These are phyloP conservation scores for Embidobia sp. DNA, from an alignment of 2,888 invertebrate species.

Conservation along the genomic window DNA sequence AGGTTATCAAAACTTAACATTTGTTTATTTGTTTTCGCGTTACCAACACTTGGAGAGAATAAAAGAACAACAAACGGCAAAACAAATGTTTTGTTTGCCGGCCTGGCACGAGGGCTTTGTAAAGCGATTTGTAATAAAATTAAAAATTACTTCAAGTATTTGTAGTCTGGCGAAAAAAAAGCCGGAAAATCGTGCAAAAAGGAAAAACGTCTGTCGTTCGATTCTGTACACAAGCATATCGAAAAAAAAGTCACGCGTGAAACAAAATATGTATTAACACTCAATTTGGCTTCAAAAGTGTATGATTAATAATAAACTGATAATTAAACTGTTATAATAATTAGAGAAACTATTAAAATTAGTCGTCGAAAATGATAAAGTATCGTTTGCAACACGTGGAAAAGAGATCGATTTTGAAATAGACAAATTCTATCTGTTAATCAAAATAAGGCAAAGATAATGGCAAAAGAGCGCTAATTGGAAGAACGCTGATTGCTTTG, in stretches of 20 bases:
- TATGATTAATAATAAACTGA: too few species aligned
- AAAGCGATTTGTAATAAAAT: conserved; percentile 36
- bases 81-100: conserved; percentile 43
- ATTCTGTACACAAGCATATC: not conserved
- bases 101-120: conserved; percentile 17
- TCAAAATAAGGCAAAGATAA: too few species aligned
- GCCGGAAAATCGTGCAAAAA: not conserved
- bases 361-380: too few species aligned
- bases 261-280: conserved; percentile 8
- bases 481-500: too few species aligned
- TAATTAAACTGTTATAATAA: too few species aligned
- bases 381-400: too few species aligned
- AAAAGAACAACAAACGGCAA: conserved; percentile 47
- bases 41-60: conserved; percentile 43
- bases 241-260: conserved; percentile 1
- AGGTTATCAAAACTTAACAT: conserved; percentile 49
- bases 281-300: too few species aligned
- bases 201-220: not conserved
- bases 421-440: too few species aligned
- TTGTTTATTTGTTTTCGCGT: conserved; percentile 56
- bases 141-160: conserved; percentile 31
- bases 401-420: too few species aligned
- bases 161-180: conserved; percentile 29
- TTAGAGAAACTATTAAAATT: too few species aligned
- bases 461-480: too few species aligned